Conservation (phyloP, 2,113 vertebrate genomes). For the Megatriorchis doriae region DNA sequence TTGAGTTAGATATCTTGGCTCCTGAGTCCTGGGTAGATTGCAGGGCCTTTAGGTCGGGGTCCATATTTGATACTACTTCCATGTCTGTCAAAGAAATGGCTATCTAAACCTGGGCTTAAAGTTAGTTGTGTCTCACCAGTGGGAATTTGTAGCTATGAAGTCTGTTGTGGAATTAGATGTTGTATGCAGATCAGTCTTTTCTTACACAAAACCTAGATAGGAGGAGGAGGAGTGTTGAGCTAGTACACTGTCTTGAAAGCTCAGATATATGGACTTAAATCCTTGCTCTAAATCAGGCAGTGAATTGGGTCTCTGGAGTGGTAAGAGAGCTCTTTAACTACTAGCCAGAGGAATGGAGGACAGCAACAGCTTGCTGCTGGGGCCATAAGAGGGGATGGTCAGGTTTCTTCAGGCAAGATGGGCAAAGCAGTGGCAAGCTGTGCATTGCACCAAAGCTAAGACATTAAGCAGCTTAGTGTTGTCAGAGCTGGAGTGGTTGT, state of each 20-base stretch:
- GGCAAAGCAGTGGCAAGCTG: background rate
- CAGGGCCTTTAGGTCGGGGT: background rate
- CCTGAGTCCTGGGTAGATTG: background rate
- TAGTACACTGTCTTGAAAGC: background rate
- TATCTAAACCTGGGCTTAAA: background rate
- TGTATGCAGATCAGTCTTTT: background rate
- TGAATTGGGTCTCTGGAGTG: background rate
- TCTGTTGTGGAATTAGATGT: background rate
- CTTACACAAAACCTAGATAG: background rate
- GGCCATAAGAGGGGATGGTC: background rate
- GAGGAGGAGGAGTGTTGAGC: background rate
- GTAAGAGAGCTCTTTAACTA: background rate
- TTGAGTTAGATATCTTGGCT: background rate
- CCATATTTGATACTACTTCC: background rate
- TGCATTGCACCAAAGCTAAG: background rate
- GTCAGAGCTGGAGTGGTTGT: background rate
- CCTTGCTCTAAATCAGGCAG: background rate
- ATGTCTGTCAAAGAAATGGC: background rate
- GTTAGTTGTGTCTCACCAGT: background rate
- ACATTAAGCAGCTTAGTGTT: constrained; percentile 30
- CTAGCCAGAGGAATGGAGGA: background rate
- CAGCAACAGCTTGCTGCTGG: background rate
- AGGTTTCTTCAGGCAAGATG: background rate
- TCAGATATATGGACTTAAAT: background rate
- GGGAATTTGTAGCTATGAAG: background rate